Percentiles rank a stretch among this genome's conserved stretches.
Conservation (phyloP, 2,113 vertebrate genomes). For the Tachysurus fulvidraco region DNA sequence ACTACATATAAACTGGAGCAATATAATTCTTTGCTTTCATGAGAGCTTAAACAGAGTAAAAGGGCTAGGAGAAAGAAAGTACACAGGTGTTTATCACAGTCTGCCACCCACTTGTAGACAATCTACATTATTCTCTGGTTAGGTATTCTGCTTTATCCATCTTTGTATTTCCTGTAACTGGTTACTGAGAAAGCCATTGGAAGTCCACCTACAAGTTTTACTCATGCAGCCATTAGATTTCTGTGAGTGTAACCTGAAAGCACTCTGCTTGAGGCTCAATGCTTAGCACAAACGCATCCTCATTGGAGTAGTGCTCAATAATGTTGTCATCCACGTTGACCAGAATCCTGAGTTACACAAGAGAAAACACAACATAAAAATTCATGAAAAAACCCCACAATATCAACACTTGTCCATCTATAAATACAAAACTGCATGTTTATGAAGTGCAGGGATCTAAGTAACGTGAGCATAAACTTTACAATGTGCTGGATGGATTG, state of each 20-base stretch:
- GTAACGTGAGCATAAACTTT: too few species aligned
- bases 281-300: constrained; percentile 94
- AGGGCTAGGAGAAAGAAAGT: not conserved
- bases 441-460: not conserved
- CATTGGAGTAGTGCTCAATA: constrained; percentile 95
- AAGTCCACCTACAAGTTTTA: not conserved
- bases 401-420: not conserved
- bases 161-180: not conserved
- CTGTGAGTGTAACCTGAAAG: constrained; percentile 92
- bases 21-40: not conserved
- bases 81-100: constrained; percentile 7
- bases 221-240: constrained; percentile 70
- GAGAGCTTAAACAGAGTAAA: not conserved
- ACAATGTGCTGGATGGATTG: not conserved
- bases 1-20: not conserved
- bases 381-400: not conserved
- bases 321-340: constrained; percentile 99
- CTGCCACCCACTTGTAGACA: constrained; percentile 1
- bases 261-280: constrained; percentile 86
- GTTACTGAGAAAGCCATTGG: not conserved
- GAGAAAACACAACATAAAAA: constrained; percentile 41
- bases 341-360: constrained; percentile 80
- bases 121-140: constrained; percentile 1
- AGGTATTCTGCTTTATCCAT: not conserved
- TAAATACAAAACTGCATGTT: not conserved